Evolutionary conservation across 2,113 vertebrate species (phyloP).

Genomic region (Archilochus colubris): DNA sequence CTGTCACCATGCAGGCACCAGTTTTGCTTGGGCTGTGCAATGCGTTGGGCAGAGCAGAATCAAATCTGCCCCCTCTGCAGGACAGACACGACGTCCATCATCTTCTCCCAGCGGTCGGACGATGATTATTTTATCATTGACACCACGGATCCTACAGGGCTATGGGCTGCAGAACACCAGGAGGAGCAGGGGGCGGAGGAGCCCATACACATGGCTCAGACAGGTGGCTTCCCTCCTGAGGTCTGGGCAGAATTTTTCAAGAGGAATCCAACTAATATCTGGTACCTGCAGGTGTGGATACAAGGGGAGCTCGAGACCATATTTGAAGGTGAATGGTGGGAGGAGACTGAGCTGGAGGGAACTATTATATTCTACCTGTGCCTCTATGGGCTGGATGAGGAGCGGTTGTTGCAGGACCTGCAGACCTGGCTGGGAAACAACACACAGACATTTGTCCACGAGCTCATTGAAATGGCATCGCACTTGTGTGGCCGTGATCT

Average conservation of each 20-base stretch:
- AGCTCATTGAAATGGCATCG: too few relatives aligned
- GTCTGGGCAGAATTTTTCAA: neutral
- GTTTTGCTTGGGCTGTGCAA: neutral
- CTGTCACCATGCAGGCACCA: too few relatives aligned
- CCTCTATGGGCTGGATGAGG: too few relatives aligned
- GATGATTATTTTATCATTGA: accelerated
- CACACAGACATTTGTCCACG: too few relatives aligned
- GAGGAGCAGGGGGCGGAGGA: too few relatives aligned
- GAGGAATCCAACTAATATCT: neutral
- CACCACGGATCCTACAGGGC: neutral
- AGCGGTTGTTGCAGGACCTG: too few relatives aligned
- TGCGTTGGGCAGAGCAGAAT: neutral
- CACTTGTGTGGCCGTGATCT: too few relatives aligned
- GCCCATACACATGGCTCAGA: accelerated
- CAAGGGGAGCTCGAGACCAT: accelerated
- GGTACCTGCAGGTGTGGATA: neutral
- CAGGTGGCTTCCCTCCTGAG: neutral
- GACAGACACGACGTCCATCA: accelerated
- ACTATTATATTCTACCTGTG: too few relatives aligned
- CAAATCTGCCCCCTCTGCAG: neutral
- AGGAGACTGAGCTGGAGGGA: neutral
- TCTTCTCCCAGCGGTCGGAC: too few relatives aligned
- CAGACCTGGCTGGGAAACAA: too few relatives aligned
- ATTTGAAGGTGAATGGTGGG: too few relatives aligned
- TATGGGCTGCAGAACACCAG: too few relatives aligned